phyloP scores from a whole-genome alignment of 2,797 vertebrate genomes.

The Chrosomus eos region DNA sequence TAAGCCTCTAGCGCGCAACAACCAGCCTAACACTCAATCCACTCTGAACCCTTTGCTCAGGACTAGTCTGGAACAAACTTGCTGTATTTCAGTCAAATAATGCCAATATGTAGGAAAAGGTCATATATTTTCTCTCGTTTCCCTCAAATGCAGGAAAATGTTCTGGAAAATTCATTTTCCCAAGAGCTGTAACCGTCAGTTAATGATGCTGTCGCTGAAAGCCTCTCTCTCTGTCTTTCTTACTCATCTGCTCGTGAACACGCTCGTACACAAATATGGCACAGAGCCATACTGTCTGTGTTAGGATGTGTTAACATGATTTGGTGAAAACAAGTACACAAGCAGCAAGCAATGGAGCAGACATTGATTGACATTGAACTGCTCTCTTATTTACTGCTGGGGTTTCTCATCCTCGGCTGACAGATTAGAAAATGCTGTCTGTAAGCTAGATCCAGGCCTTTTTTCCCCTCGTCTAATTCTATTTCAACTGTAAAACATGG shows the following conservation, averaged over 20 bases:
- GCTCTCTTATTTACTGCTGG: slow-evolving; percentile 84
- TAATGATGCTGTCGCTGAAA: slow-evolving; percentile 27
- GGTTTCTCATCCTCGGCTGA: slow-evolving; percentile 84
- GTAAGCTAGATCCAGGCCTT: slow-evolving; percentile 86
- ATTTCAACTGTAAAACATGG: slow-evolving; percentile 98
- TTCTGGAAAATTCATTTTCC: slow-evolving; percentile 28
- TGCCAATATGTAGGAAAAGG: background rate
- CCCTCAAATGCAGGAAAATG: slow-evolving; percentile 27
- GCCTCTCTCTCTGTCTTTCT: slow-evolving; percentile 25
- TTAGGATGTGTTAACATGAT: slow-evolving; percentile 55
- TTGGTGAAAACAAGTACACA: slow-evolving; percentile 56
- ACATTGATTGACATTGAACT: slow-evolving; percentile 89
- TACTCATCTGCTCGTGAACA: slow-evolving; percentile 20
- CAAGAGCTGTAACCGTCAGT: slow-evolving; percentile 30
- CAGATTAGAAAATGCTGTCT: slow-evolving; percentile 87
- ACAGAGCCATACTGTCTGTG: slow-evolving; percentile 46
- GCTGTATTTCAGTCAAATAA: slow-evolving; percentile 13
- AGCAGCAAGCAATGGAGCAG: slow-evolving; percentile 59
- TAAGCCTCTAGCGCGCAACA: slow-evolving; percentile 58
- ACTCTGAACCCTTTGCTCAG: slow-evolving; percentile 18
- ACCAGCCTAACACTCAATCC: slow-evolving; percentile 54
- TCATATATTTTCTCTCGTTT: background rate
- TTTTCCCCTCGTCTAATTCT: slow-evolving; percentile 87
- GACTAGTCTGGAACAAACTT: slow-evolving; percentile 12
- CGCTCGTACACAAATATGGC: slow-evolving; percentile 38